Evolutionary conservation across 2,113 vertebrate species (phyloP), one percentile per base, ranked within the genome.

Genomic region (Cyprichromis sp.): DNA sequence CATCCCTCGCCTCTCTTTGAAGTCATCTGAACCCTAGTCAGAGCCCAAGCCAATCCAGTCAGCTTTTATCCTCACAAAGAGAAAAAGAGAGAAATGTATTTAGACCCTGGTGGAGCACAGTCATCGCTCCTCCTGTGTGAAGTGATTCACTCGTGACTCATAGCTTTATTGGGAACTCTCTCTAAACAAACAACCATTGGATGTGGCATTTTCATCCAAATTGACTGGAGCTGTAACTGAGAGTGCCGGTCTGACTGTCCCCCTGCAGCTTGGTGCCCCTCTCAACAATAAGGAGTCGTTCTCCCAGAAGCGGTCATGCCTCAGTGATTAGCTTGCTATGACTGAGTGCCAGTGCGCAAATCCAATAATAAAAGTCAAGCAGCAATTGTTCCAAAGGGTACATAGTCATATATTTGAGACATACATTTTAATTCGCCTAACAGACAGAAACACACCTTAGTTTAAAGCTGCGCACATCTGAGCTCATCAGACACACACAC

Each of bases 111-210:
- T 42, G 55, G 76, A 93, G 93, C 81, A 83, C 81, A 92, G 91
- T 95, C 92, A 92, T 95, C 90, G 79, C 84, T 82, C 88, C 93
- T 91, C 86, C 88, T 91, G 90, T 89, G 89, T 91, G 92, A 94
- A 93, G 89, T 95, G 93, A 94, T 94, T 95, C 94, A 93, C 89
- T 92, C 8, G 78, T 93, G 95, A 94, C 87, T 96, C 94, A 95
- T 19, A 88, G 90, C 86, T 86, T 94, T 93, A 93, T 91, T 91
- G 86, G 92, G 93, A 86, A 88, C 91, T 92, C 82, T 88, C 80
- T 89, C 88, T 80, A 94, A 94, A 92, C 93, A 94, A 95, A 93
- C 92, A 95, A 89, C 86, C 85, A 83, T 86, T 89, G 89, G 81
- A 84, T 84, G 66, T 79, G 68, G 83, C 84, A 47, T 94, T 94